A percentile compares a stretch with the other conserved stretches of the same genome.
Evolutionary conservation across 2,797 vertebrate species (phyloP).

Genomic region (Melanotaenia maccullochi): DNA sequence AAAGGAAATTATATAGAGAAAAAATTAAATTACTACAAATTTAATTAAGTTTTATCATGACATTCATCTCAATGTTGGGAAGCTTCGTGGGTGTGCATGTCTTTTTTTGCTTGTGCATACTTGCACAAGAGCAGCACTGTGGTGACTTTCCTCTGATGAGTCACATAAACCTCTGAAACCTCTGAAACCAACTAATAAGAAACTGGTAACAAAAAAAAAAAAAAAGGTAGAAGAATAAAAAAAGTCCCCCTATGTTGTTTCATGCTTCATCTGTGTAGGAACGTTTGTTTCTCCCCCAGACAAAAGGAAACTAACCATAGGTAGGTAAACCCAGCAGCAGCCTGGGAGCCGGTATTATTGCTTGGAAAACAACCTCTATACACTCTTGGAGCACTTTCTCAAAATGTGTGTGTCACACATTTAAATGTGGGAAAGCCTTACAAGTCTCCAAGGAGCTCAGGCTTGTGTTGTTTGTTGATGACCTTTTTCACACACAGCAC

Average conservation of each 20-base stretch:
- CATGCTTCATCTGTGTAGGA: constrained; percentile 53
- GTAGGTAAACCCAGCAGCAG: constrained; percentile 49
- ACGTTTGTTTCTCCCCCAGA: constrained; percentile 33
- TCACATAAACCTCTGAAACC: constrained; percentile 37
- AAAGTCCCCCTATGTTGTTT: constrained; percentile 25
- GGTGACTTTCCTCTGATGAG: constrained; percentile 40
- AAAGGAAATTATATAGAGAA: constrained; percentile 1
- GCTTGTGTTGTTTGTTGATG: constrained; percentile 43
- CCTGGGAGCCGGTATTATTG: constrained; percentile 23
- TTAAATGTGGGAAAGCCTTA: constrained; percentile 12
- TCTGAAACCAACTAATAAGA: constrained; percentile 39
- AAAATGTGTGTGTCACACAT: constrained; percentile 31
- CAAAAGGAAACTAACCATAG: constrained; percentile 44
- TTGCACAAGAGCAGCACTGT: constrained; percentile 12
- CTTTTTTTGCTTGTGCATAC: constrained; percentile 2
- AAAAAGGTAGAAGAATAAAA: neutral
- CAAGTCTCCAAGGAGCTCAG: neutral
- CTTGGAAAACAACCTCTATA: constrained; percentile 16
- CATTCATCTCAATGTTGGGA: constrained; percentile 20
- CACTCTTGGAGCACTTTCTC: constrained; percentile 36
- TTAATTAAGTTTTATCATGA: constrained; percentile 31
- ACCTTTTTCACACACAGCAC: constrained; percentile 44
- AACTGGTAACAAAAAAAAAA: constrained; percentile 38
- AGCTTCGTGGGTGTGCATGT: neutral
- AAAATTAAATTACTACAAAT: constrained; percentile 14